phyloP scores from a whole-genome alignment of 2,113 vertebrate genomes.

The Cyanistes caeruleus region DNA sequence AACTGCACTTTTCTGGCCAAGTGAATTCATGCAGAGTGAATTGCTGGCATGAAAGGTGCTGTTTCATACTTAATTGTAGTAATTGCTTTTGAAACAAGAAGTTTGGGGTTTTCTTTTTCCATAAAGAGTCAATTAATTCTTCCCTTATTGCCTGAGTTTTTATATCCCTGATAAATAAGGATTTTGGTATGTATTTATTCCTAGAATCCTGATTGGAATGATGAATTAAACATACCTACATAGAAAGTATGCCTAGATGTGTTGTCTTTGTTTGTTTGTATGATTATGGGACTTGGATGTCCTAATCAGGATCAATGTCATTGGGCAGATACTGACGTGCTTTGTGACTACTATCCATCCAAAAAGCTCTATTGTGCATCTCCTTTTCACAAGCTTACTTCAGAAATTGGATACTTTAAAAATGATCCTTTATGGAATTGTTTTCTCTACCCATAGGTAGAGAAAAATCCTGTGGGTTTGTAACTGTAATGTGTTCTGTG shows the following conservation, averaged over 20 bases:
- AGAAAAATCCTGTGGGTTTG: background rate
- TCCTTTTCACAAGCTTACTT: background rate
- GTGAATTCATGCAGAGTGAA: background rate
- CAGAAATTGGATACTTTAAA: background rate
- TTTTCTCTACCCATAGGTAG: background rate
- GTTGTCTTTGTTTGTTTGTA: background rate
- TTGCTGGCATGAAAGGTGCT: background rate
- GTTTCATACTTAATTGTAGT: background rate
- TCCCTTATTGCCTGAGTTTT: background rate
- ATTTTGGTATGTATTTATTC: background rate
- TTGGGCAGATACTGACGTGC: background rate
- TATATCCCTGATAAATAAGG: background rate
- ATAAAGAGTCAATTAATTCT: background rate
- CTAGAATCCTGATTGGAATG: background rate
- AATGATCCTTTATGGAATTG: background rate
- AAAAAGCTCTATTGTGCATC: background rate
- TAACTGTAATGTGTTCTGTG: background rate
- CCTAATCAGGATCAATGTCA: background rate
- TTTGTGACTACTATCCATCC: background rate
- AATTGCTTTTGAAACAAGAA: background rate
- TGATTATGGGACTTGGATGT: background rate
- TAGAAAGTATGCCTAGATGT: background rate
- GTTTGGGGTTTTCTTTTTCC: background rate
- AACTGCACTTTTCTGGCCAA: background rate
- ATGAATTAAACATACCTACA: background rate